Evolutionary conservation across 2,113 vertebrate genomes (phyloP), one percentile per base, ranked within the genome.

Genomic region (Neodon shergylaensis): DNA sequence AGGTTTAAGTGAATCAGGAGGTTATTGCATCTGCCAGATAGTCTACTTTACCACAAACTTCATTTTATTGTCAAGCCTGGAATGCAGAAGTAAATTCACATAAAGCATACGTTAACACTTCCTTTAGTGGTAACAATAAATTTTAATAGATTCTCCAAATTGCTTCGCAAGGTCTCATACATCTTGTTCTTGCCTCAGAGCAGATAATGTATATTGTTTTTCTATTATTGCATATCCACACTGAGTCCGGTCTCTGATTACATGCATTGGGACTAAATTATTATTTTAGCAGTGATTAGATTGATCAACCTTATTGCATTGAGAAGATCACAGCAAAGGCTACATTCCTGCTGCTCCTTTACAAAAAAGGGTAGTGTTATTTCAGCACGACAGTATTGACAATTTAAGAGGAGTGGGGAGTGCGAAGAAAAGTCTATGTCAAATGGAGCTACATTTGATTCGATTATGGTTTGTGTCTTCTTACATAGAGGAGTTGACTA

Each of bases 291-390:
- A 97, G 95, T 82, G 81, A 98, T 95, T 81, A 26, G 65, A 36
- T 44, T 97, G 52, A 90, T 58, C 19, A 90, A 61, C 21, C 81
- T 90, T 70, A 94, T 93, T 88, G 8, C 1, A 96, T 78, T 94
- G 78, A 58, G 10, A 96, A 96, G 61, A 96, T 54, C 54, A 90
- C 65, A 93, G 88, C 97, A 95, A 94, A 2, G 68, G 78, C 76
- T 24, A 96, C 97, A 73, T n/a, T 1, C 73, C 1, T 76, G 82
- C 90, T 98, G 9, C 66, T 95, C 88, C 92, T 97, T 97, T 72
- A 94, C 94, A 86, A 97, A 94, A 88, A 3, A 90, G 78, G 5
- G 77, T 63, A 13, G 47, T 52, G 63, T 73, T 65, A 76, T 88
- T 95, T 94, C 28, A 78, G 3, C 70, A 31, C 21, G 61, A 88